Base-by-base conservation (phyloP, 2,888 invertebrate genomes). In the Dyspetes luteomarginatus region DNA sequence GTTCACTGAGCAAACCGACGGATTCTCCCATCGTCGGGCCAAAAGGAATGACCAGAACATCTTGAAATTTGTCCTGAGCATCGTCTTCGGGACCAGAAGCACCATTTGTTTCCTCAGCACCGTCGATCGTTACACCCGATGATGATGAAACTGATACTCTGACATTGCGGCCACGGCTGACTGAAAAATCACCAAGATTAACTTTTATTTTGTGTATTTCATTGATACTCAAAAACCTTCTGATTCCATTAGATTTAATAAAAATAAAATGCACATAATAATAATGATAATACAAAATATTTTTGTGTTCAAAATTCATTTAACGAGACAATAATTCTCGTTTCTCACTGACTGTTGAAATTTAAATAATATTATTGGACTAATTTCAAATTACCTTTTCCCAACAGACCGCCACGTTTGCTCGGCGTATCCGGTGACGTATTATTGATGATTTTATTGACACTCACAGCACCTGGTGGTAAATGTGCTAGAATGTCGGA, bases 31-130 rank as follows among this genome's bases (percentile, higher is more conserved):
- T 92, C 19, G 92, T 93, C 68, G 93, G 93, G 15, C 93, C 94
- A 69, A 97, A 93, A 19, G 95, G 95, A 86, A 97, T 95, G 48
- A 96, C 94, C 22, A 97, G 92, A n/a, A 97, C 95, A 2, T 93
- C 93, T 78, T 93, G 93, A 43, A 87, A 91, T 82, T 90, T 92
- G 67, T 90, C 91, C 7, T 83, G 65, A 24, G 82, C 74, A 45
- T 92, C 92, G 9, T 91, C 90, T 74, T 91, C 92, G 2, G 87
- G 74, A 5, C 88, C 87, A 3, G 88, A 88, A 45, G 86, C 85
- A 41, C 88, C 89, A 64, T 91, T 92, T 22, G 86, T 82, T 22
- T 87, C 88, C 48, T 90, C 90, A 28, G 84, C 86, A 4, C 85
- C 86, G 15, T 86, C 88, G 73, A 89, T 90, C 2, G 86, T 84